Evolutionary conservation across 2,888 invertebrate species (phyloP), one percentile per base, ranked within the genome.

Genomic region (Drosophila kanekoi): DNA sequence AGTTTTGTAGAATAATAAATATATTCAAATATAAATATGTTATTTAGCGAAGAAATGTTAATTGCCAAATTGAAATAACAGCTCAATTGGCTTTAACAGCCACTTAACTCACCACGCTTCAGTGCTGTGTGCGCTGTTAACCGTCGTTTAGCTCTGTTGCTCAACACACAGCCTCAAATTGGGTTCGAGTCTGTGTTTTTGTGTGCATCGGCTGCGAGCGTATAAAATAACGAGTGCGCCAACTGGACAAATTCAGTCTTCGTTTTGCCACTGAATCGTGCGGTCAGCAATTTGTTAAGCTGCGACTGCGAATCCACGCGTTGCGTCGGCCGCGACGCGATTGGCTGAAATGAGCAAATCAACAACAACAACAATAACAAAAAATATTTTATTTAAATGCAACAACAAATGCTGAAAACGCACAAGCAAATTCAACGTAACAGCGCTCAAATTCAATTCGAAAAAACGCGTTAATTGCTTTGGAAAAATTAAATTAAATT

Each of bases 201-300:
- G 40, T 28, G 9, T n/a, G 37, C 23, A 11, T 52, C 37, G 18
- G 62, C 23, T 41, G 57, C 51, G 49, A 51, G 75, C 69, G 73
- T 87, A 86, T 88, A 87, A 80, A 88, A 89, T 72, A 79, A 83
- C 85, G 85, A 81, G 81, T 87, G 83, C 83, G 81, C 77, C 75
- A 78, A 83, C 72, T 73, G 73, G 60, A 65, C 44, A 60, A 72
- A 66, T 79, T 83, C 83, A 88, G 88, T 88, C 89, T 85, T 88
- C 88, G 88, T 89, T 89, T 87, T 87, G 85, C 77, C 79, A 85
- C 80, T 81, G 87, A 86, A 83, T 87, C 77, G 87, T 87, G 86
- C 89, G 87, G 87, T 89, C 87, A 77, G 56, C 72, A 78, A 70
- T 59, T 35, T 74, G 64, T 45, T 77, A 57, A 81, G 28, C 68